Percentiles rank a stretch among this genome's conserved stretches.
Conservation (phyloP, 2,797 vertebrate genomes). For the Kryptolebias ocellatus region DNA sequence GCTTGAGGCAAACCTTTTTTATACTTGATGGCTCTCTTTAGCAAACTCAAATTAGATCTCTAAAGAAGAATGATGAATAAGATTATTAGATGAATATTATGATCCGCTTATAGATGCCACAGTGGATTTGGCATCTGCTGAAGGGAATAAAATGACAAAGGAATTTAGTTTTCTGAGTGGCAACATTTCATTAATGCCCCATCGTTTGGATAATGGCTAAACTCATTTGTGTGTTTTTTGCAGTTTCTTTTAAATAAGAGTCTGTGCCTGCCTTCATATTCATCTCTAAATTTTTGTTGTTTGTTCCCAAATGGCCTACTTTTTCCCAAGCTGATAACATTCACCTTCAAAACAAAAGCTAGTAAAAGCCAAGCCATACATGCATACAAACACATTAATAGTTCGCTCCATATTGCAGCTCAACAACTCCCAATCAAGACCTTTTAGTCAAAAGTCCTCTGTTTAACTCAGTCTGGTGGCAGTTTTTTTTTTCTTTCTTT, state of each 20-base stretch:
- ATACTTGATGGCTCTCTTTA: too few relatives aligned
- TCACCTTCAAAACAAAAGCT: slow-evolving; percentile 19
- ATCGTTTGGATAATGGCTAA: slow-evolving; percentile 52
- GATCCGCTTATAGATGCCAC: slow-evolving; percentile 26
- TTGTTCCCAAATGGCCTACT: slow-evolving; percentile 16
- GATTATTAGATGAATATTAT: slow-evolving; percentile 47
- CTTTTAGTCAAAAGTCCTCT: not conserved
- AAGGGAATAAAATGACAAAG: slow-evolving; percentile 36
- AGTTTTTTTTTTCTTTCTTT: slow-evolving; percentile 16
- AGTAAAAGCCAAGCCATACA: slow-evolving; percentile 2
- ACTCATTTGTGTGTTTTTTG: slow-evolving; percentile 29
- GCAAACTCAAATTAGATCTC: slow-evolving; percentile 22
- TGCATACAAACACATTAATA: not conserved
- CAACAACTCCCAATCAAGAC: not conserved
- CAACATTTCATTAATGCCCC: slow-evolving; percentile 48
- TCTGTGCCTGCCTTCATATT: slow-evolving; percentile 2
- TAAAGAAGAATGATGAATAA: slow-evolving; percentile 19
- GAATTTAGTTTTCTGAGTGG: slow-evolving; percentile 30
- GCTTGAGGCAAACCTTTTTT: not conserved
- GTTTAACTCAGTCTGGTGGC: slow-evolving; percentile 16
- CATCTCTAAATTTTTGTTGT: slow-evolving; percentile 18
- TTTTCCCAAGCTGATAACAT: slow-evolving; percentile 16
- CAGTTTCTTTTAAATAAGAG: slow-evolving; percentile 25
- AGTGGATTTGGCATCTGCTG: slow-evolving; percentile 43
- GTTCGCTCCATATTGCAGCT: not conserved